A percentile compares a stretch with the other conserved stretches of the same genome.
phyloP scores from a whole-genome alignment of 1,140 invertebrate genomes.

The Lordiphosa clarofinis region DNA sequence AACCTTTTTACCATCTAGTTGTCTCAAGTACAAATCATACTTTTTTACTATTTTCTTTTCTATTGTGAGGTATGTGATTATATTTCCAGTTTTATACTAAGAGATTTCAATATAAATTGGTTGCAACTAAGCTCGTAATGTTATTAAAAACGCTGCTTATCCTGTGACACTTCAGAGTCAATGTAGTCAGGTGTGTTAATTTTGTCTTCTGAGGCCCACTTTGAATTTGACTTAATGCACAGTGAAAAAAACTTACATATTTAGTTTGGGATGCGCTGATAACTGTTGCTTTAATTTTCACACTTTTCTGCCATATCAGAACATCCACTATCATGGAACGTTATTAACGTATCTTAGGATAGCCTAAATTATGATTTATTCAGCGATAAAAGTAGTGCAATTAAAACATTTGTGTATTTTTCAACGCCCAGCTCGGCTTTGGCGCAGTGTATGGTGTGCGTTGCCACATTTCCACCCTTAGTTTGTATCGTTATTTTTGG shows the following conservation, averaged over 20 bases:
- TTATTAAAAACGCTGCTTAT: too few species aligned
- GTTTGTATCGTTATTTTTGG: conserved; percentile 35
- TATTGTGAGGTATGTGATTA: too few species aligned
- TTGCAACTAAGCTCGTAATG: too few species aligned
- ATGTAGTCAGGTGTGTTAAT: conserved; percentile 13
- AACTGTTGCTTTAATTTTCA: too few species aligned
- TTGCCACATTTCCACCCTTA: conserved; percentile 54
- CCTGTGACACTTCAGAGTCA: neutral
- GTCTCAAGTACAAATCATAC: neutral
- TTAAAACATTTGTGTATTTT: neutral
- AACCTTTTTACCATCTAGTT: too few species aligned
- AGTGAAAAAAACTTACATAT: conserved; percentile 4
- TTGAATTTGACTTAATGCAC: conserved; percentile 11
- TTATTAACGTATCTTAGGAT: too few species aligned
- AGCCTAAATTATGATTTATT: neutral
- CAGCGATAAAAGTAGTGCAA: neutral
- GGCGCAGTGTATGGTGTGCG: conserved; percentile 29
- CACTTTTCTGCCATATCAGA: too few species aligned
- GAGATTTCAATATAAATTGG: too few species aligned
- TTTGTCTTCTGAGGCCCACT: conserved; percentile 39
- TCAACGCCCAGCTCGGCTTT: conserved; percentile 3
- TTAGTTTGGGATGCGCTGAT: too few species aligned
- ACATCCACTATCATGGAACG: too few species aligned
- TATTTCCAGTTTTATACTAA: too few species aligned
- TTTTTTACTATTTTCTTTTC: neutral